Evolutionary conservation across 1,140 invertebrate species (phyloP).

Genomic region (Maconellicoccus hirsutus): DNA sequence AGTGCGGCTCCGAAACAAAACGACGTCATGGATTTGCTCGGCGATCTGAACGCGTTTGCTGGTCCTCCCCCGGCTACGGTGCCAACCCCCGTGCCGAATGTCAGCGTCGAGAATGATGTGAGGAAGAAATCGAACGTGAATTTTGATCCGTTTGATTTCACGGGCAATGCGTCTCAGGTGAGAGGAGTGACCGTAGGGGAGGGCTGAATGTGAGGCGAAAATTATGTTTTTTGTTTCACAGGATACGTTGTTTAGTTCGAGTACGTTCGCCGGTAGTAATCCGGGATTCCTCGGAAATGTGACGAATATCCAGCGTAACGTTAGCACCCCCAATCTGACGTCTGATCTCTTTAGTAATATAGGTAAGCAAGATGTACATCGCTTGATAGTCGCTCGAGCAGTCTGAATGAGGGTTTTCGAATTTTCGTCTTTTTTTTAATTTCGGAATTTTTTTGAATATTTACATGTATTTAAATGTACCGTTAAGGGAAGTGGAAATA

Average conservation of each 20-base stretch:
- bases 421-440: too few relatives aligned
- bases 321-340: constrained; percentile 46
- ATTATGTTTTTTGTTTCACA: background rate
- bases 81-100: too few relatives aligned
- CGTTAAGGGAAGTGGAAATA: too few relatives aligned
- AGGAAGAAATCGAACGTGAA: background rate
- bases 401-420: too few relatives aligned
- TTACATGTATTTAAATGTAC: too few relatives aligned
- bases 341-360: constrained; percentile 46
- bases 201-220: background rate
- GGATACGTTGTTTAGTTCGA: background rate
- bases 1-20: background rate
- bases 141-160: constrained; percentile 14
- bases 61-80: background rate
- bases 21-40: background rate
- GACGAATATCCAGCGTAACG: constrained; percentile 42
- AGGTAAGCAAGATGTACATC: constrained; percentile 26
- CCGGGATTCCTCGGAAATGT: constrained; percentile 24
- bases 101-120: background rate
- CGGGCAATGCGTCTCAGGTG: background rate
- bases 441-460: too few relatives aligned
- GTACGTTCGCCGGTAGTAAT: background rate
- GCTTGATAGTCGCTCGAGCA: too few relatives aligned
- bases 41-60: background rate
- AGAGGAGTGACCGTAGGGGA: too few relatives aligned